A percentile compares a stretch with the other conserved stretches of the same genome.
Evolutionary conservation across 2,888 invertebrate species (phyloP).

Genomic region (Seira musarum): DNA sequence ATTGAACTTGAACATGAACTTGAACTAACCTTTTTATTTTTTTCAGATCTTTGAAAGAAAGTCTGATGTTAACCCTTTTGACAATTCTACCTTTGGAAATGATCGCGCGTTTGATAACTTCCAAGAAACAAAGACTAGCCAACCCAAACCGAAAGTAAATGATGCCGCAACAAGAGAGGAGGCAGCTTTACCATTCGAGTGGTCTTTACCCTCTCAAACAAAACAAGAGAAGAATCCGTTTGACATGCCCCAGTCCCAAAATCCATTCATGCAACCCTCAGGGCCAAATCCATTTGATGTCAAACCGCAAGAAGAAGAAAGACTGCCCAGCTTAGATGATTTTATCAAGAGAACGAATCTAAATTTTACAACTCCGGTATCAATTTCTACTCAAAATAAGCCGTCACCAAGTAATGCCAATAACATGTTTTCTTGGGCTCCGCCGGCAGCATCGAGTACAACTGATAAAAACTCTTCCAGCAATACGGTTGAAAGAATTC

Average conservation of each 20-base stretch:
- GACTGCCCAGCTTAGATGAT: constrained; percentile 34
- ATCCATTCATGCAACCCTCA: constrained; percentile 33
- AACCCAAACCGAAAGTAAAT: too few species aligned
- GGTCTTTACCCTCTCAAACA: constrained; percentile 36
- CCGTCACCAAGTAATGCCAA: too few species aligned
- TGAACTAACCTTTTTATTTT: background rate
- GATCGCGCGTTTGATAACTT: too few species aligned
- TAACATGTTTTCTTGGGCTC: too few species aligned
- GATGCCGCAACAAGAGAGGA: too few species aligned
- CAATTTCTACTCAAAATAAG: too few species aligned
- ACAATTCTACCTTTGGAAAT: too few species aligned
- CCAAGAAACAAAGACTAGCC: too few species aligned
- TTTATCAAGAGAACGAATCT: constrained; percentile 32
- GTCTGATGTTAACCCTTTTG: too few species aligned
- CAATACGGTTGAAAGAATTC: constrained; percentile 47
- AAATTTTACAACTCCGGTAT: constrained; percentile 6
- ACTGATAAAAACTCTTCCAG: too few species aligned
- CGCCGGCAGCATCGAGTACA: too few species aligned
- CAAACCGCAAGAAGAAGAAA: constrained; percentile 17
- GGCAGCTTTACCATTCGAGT: constrained; percentile 36
- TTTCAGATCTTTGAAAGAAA: constrained; percentile 44
- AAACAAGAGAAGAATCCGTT: constrained; percentile 56
- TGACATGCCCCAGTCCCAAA: constrained; percentile 29
- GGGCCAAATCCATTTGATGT: constrained; percentile 57
- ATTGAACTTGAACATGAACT: too few species aligned